phyloP scores from a whole-genome alignment of 2,113 vertebrate genomes.

The Pollimyrus isidori region DNA sequence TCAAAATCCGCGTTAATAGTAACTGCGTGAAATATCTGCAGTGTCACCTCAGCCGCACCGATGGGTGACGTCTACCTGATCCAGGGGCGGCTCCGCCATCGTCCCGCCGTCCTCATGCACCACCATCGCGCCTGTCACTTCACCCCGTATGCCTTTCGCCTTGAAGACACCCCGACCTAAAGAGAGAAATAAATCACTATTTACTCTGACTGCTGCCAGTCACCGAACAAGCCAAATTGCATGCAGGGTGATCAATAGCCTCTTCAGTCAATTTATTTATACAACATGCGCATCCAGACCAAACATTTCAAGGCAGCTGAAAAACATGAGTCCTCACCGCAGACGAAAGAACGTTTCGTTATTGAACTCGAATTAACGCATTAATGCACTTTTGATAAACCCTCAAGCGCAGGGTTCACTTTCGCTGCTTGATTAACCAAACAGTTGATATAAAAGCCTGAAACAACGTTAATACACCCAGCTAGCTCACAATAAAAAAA shows the following conservation, averaged over 20 bases:
- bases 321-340: neutral
- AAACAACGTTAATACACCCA: neutral
- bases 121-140: constrained; percentile 45
- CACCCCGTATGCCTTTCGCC: constrained; percentile 51
- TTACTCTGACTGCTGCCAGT: constrained; percentile 47
- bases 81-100: constrained; percentile 53
- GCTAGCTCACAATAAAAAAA: neutral
- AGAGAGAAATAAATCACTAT: constrained; percentile 62
- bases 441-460: neutral
- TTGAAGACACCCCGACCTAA: constrained; percentile 56
- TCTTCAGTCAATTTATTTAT: constrained; percentile 53
- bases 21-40: neutral
- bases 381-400: neutral
- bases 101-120: constrained; percentile 47
- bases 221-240: constrained; percentile 24
- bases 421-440: neutral
- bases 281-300: constrained; percentile 40
- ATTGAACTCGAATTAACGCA: neutral
- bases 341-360: neutral
- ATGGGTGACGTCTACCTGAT: constrained; percentile 43
- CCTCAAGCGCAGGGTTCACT: neutral
- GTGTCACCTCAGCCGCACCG: neutral
- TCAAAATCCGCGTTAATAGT: neutral
- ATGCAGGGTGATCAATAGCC: constrained; percentile 50
- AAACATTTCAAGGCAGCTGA: constrained; percentile 37